phyloP scores from a whole-genome alignment of 30 jellyfish, hydroid and myxozoan species.

The Chrysaora quinquecirrha region DNA sequence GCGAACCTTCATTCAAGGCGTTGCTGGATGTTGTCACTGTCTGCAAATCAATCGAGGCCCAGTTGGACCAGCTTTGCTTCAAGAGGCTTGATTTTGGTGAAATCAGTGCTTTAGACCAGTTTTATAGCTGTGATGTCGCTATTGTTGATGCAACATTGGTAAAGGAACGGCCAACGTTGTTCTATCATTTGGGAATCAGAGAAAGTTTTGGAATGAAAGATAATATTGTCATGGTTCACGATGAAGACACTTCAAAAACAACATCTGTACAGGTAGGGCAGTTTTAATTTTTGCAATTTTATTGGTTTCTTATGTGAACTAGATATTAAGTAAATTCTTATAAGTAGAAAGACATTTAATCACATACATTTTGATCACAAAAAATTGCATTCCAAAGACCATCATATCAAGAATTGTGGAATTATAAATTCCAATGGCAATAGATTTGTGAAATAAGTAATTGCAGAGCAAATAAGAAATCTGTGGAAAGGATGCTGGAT shows the following conservation, averaged over 20 bases:
- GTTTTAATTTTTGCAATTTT: too few relatives aligned
- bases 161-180: constrained; percentile 80
- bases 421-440: too few relatives aligned
- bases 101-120: constrained; percentile 76
- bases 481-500: too few relatives aligned
- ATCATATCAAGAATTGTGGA: too few relatives aligned
- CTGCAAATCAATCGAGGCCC: constrained; percentile 73
- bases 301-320: background rate
- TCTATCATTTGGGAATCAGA: constrained; percentile 96
- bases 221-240: constrained; percentile 76
- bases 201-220: constrained; percentile 99
- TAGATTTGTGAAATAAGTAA: too few relatives aligned
- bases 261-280: constrained; percentile 88
- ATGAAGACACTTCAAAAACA: constrained; percentile 67
- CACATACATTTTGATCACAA: too few relatives aligned
- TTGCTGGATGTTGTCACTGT: constrained; percentile 63
- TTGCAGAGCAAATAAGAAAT: too few relatives aligned
- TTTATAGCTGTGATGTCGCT: constrained; percentile 93
- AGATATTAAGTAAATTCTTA: too few relatives aligned
- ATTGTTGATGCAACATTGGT: constrained; percentile 85
- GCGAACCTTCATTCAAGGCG: constrained; percentile 67
- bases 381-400: too few relatives aligned
- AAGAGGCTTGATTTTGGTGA: constrained; percentile 95
- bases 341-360: too few relatives aligned
- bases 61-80: constrained; percentile 65